Evolutionary conservation across 2,888 invertebrate species (phyloP), one percentile per base, ranked within the genome.

Genomic region (Abscondita cerata): DNA sequence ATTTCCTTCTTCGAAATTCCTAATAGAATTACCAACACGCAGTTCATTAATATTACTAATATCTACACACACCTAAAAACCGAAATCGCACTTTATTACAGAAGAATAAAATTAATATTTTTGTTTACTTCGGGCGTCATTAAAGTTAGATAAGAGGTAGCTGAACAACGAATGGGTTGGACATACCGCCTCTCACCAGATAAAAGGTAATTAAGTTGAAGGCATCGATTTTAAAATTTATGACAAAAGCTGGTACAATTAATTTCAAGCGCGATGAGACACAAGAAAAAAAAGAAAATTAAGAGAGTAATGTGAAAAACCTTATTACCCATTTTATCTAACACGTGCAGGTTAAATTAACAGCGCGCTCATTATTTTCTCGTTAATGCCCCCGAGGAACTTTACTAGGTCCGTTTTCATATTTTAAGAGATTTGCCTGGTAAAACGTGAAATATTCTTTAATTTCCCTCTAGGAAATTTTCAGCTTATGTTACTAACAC

Each of bases 361-460:
- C 62, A 59, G 54, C 54, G 40, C 40, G 33, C 54, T 63, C 67
- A 62, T 67, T 65, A 67, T 61, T 65, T 61, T 52, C 53, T 51
- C 59, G 62, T 59, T 67, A 67, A 64, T 64, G 59, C 57, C 55
- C 51, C 19, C 5, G 31, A 57, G 59, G 59, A 58, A 62, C 57
- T 19, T 52, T 33, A 48, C 59, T 53, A 50, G 18, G 56, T 56
- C 33, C 53, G 51, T 67, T 65, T 59, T 52, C 63, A 60, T 59
- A 59, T 58, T 64, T 61, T 16, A 53, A 50, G 62, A 65, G 64
- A 67, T 69, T 68, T 68, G 54, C 66, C 58, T 62, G 66, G 65
- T 60, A 64, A n/a, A 64, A 68, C 64, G 64, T 68, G 68, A 70
- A 68, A 68, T 68, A 70, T 68, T 67, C 67, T 68, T 68, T 70